Evolutionary conservation across 1,140 invertebrate species (phyloP).

Genomic region (Eurosta solidaginis): DNA sequence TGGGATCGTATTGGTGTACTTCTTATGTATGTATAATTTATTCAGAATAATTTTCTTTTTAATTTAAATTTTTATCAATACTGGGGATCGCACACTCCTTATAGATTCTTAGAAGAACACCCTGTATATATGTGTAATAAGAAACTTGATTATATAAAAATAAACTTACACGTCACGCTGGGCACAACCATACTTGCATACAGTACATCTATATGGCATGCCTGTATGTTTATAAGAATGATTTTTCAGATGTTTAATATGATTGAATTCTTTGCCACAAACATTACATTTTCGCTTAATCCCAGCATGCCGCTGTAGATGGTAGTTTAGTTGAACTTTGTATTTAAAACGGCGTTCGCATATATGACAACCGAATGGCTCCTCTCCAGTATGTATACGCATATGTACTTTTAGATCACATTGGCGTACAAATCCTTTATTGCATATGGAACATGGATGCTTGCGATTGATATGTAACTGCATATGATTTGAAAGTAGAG

Average conservation of each 20-base stretch:
- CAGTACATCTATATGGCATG: constrained; percentile 77
- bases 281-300: constrained; percentile 75
- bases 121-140: too few relatives aligned
- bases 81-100: too few relatives aligned
- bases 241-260: constrained; percentile 84
- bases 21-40: too few relatives aligned
- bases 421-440: constrained; percentile 35
- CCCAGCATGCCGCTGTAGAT: constrained; percentile 80
- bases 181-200: constrained; percentile 54
- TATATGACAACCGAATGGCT: constrained; percentile 72
- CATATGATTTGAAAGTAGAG: background rate
- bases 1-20: too few relatives aligned
- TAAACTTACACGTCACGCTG: constrained; percentile 36
- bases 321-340: constrained; percentile 47
- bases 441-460: background rate
- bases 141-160: too few relatives aligned
- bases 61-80: too few relatives aligned
- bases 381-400: constrained; percentile 93
- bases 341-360: constrained; percentile 47
- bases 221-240: constrained; percentile 82
- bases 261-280: constrained; percentile 79
- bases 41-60: too few relatives aligned
- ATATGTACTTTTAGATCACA: constrained; percentile 95
- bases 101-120: too few relatives aligned
- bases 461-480: background rate